Base-by-base conservation (phyloP, 2,888 invertebrate species). In the Drosophila lacicola region DNA sequence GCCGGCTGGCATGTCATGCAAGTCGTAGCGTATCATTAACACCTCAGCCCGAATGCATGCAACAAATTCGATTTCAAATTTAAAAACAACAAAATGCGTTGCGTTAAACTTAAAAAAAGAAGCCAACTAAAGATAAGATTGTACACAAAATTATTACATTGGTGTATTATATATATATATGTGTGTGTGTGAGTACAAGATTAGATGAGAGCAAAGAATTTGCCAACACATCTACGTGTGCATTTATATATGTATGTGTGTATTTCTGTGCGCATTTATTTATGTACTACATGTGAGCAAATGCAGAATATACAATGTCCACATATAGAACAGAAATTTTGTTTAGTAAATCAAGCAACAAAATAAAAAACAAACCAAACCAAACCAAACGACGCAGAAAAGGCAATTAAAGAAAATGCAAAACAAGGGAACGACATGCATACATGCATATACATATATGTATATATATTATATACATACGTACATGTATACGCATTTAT, bases 381-480 rank as follows among this genome's bases (percentile, higher is more conserved):
- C 50, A 55, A 57, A 53, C 44, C 53, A 57, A 70, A 71, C 72
- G 67, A 62, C 67, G 51, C 74, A 61, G 44, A 66, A 67, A 63
- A 73, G 67, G 36, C 29, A 72, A 72, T 66, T 73, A 58, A 71
- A 65, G 58, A 64, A 53, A 72, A 71, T 72, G 72, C 74, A 53
- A 67, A 73, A 57, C 47, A 36, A 49, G 56, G 39, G 42, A 41
- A 39, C 37, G 36, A 14, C 34, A 60, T 46, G 19, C 58, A 14
- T 14, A 42, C 14, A 53, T 19, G 17, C 13, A 37, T 19, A 39
- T 49, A 37, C 29, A 13, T 5, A 33, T n/a, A n/a, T n/a, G n/a
- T 25, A 37, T 34, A 54, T 42, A 49, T 39, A 36, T 33, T 47
- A 8, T 33, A 41, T 17, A n/a, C n/a, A 3, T 44, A 37, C 44